phyloP scores from a whole-genome alignment of 2,113 vertebrate genomes.

The Grammomys surdaster region DNA sequence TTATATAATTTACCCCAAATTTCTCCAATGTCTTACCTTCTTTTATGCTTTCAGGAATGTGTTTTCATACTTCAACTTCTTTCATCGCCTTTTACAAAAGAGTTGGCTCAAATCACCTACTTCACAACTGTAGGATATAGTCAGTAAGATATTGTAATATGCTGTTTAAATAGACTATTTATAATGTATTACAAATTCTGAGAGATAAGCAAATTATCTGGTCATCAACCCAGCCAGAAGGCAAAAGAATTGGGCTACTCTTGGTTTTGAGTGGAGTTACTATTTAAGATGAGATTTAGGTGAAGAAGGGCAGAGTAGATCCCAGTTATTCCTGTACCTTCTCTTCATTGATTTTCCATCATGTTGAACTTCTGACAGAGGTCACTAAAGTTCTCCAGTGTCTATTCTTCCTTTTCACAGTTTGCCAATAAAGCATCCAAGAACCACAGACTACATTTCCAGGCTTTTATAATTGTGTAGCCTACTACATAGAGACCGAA shows the following conservation, averaged over 20 bases:
- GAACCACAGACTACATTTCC: not conserved
- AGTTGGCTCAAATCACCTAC: not conserved
- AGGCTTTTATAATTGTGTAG: not conserved
- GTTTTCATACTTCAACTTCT: not conserved
- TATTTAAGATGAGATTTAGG: not conserved
- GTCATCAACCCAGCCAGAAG: slow-evolving; percentile 6
- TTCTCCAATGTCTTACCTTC: not conserved
- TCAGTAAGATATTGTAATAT: not conserved
- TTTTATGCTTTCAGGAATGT: slow-evolving; percentile 14
- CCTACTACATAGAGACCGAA: not conserved
- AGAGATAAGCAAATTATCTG: not conserved
- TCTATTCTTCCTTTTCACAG: not conserved
- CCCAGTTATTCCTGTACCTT: not conserved
- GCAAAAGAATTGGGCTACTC: not conserved
- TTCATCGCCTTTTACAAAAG: slow-evolving; percentile 10
- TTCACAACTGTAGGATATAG: not conserved
- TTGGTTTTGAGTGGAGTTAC: not conserved
- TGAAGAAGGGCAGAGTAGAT: not conserved
- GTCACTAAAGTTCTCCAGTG: not conserved
- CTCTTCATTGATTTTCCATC: not conserved
- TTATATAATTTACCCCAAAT: not conserved
- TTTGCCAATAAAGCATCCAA: not conserved
- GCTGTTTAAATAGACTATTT: not conserved
- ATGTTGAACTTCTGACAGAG: not conserved
- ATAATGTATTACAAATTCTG: not conserved